Percentiles rank a stretch among this genome's conserved stretches.
Evolutionary conservation across 2,888 invertebrate species (phyloP).

Genomic region (Lithodes maja): DNA sequence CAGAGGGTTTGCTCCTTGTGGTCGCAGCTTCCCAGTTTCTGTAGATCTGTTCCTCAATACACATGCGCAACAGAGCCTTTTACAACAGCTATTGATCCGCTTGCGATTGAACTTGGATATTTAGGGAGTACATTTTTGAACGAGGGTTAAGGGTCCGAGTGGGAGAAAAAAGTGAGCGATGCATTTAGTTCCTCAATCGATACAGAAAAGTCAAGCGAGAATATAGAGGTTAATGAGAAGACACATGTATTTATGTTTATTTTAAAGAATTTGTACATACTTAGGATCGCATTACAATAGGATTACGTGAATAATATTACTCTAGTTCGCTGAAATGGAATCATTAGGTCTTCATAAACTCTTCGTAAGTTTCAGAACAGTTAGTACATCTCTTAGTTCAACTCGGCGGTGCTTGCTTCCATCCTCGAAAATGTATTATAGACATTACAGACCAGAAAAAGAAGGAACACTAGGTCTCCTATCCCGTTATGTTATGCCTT

Average conservation of each 20-base stretch:
- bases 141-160: not conserved
- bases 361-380: too few relatives aligned
- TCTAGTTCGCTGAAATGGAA: too few relatives aligned
- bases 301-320: too few relatives aligned
- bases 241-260: too few relatives aligned
- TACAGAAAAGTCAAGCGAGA: not conserved
- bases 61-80: not conserved
- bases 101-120: not conserved
- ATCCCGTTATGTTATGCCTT: constrained; percentile 39
- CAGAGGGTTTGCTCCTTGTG: not conserved
- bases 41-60: not conserved
- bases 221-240: not conserved
- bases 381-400: too few relatives aligned
- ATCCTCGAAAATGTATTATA: too few relatives aligned
- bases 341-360: too few relatives aligned
- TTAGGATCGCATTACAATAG: too few relatives aligned
- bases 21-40: constrained; percentile 26
- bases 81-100: not conserved
- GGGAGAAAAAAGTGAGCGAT: not conserved
- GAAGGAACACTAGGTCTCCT: constrained; percentile 12
- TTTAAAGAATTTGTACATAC: too few relatives aligned
- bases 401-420: too few relatives aligned
- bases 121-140: not conserved
- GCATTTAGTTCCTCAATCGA: not conserved
- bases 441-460: not conserved